Evolutionary conservation across 2,797 vertebrate genomes (phyloP).

Genomic region (Gallinago stenura): DNA sequence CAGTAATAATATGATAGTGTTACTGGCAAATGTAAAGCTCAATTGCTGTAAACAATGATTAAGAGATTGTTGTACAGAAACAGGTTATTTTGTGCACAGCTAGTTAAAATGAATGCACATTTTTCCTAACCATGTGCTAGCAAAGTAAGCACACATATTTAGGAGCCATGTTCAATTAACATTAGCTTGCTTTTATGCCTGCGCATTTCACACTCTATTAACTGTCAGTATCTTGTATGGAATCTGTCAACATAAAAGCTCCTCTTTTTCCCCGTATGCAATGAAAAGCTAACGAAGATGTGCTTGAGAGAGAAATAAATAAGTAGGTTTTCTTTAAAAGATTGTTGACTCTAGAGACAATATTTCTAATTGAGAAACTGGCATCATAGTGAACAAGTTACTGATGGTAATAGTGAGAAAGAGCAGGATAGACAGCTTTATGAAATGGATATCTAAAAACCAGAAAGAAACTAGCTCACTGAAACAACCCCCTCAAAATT

Average conservation of each 20-base stretch:
- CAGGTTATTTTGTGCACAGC: neutral
- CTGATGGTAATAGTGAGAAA: neutral
- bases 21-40: neutral
- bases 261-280: neutral
- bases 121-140: neutral
- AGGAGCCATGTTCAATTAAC: neutral
- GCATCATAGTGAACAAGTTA: neutral
- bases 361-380: neutral
- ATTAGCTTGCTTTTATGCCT: neutral
- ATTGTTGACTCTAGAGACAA: neutral
- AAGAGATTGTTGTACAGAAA: neutral
- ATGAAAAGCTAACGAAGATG: neutral
- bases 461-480: neutral
- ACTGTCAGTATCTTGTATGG: neutral
- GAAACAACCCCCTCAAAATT: neutral
- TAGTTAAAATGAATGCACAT: neutral
- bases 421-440: neutral
- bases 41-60: neutral
- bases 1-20: rapidly evolving
- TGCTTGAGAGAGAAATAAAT: neutral
- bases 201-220: neutral
- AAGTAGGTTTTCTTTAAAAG: neutral
- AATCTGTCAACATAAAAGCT: neutral
- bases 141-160: neutral
- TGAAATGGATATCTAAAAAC: neutral